Evolutionary conservation across 1,140 invertebrate species (phyloP), one percentile per base, ranked within the genome.

Genomic region (Nasonia giraulti): DNA sequence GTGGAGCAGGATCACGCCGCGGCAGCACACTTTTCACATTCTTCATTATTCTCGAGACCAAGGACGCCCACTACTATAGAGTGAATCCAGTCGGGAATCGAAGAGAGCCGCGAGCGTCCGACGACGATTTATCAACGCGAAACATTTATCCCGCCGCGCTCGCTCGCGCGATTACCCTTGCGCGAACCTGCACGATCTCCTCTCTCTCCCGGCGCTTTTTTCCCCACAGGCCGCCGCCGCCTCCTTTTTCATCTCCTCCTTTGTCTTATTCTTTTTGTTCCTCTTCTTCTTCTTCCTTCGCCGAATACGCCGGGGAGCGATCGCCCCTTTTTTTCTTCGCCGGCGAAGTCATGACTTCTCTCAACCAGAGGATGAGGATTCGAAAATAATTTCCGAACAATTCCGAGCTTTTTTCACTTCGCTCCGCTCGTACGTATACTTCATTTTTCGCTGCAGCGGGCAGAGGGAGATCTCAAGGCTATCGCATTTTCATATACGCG

Each of bases 21-120:
- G 2, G 11, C 31, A 23, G 80, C 62, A 66, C 74, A 87, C 84
- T 89, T 88, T 89, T 87, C 87, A 87, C 88, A 89, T 89, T 89
- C 88, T 86, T 88, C 87, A 83, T 89, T 85, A 87, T 88, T 88
- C 87, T 85, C 83, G 55, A 37, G 83, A 86, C 85, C 88, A 89
- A 89, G 88, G 88, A 87, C 87, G 87, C 83, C 87, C 84, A 81
- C 85, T 85, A 66, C 47, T 75, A 44, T 37, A 50, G 27, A n/a
- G 75, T 31, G 31, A 81, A 71, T 66, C 17, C 82, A 47, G 44
- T 77, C 74, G 75, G 68, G 82, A 66, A 86, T 84, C 85, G 82
- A 79, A 69, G 40, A 69, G 33, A 68, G 23, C 47, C 73, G 17
- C 80, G 85, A 79, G 82, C 82, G 74, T 14, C 47, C 80, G 82